Percentiles rank a stretch among this genome's conserved stretches.
These are phyloP conservation scores for Hoplostethus mediterraneus DNA, from an alignment of 2,797 vertebrate genomes.

Conservation along the genomic window DNA sequence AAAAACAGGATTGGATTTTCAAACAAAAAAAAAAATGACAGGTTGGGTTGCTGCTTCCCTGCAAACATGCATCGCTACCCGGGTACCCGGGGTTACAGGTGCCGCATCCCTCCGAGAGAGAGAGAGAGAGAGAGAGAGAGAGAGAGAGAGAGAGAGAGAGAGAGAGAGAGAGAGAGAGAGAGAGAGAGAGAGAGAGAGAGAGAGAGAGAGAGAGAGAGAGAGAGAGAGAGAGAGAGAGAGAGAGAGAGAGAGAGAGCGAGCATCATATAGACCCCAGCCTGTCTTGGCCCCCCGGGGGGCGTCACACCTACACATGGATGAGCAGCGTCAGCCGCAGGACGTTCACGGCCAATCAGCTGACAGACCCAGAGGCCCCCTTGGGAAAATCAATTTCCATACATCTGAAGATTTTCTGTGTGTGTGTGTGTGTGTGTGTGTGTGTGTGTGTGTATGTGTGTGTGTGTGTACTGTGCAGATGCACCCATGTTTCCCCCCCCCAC, in stretches of 20 bases:
- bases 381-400: slow-evolving; percentile 61
- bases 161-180: background rate
- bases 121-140: background rate
- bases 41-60: no score
- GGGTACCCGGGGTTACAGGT: no score
- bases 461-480: background rate
- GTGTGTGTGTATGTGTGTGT: slow-evolving; percentile 17
- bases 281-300: background rate
- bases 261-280: background rate
- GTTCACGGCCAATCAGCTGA: slow-evolving; percentile 51
- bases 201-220: no score
- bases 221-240: no score
- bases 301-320: slow-evolving; percentile 41
- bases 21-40: slow-evolving; percentile 17
- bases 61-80: no score
- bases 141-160: background rate
- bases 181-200: no score
- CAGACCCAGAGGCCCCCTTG: slow-evolving; percentile 25
- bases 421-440: slow-evolving; percentile 10
- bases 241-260: background rate
- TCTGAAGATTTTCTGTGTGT: slow-evolving; percentile 26
- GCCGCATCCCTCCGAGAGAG: no score
- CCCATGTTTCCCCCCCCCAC: slow-evolving; percentile 16
- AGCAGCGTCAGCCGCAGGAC: slow-evolving; percentile 19
- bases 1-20: slow-evolving; percentile 24